Percentiles rank a stretch among this genome's conserved stretches.
Evolutionary conservation across 2,113 vertebrate species (phyloP).

Genomic region (Meleagris gallopavo): DNA sequence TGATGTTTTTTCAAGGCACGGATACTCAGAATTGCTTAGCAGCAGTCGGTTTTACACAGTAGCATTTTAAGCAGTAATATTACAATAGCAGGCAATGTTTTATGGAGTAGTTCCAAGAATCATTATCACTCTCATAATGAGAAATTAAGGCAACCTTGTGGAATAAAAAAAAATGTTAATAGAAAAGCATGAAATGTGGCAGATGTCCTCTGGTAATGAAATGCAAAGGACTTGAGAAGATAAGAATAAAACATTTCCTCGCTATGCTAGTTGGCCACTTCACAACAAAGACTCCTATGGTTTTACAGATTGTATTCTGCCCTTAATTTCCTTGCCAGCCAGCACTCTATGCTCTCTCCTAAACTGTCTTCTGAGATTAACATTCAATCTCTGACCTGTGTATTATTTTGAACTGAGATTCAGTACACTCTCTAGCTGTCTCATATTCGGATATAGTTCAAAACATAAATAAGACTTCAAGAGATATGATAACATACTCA

Average conservation of each 20-base stretch:
- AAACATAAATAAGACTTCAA: constrained; percentile 20
- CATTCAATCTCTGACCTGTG: background rate
- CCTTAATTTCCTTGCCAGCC: background rate
- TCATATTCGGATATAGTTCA: background rate
- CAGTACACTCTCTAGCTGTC: background rate
- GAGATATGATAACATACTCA: constrained; percentile 24
- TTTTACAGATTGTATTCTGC: background rate
- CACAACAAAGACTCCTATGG: background rate
- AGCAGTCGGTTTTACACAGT: background rate
- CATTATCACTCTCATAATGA: background rate
- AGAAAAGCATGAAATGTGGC: background rate
- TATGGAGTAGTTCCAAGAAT: background rate
- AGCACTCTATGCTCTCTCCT: background rate
- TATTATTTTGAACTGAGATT: background rate
- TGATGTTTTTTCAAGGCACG: background rate
- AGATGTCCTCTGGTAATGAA: background rate
- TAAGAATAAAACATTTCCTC: background rate
- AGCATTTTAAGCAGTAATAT: background rate
- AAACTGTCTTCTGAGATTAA: background rate
- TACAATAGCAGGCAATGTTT: background rate
- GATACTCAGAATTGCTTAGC: background rate
- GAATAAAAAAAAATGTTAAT: background rate
- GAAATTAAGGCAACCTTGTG: background rate
- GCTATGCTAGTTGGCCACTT: background rate
- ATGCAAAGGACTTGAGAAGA: background rate